These are phyloP conservation scores for Caenorhabditis inopinata DNA, from an alignment of 1,140 invertebrate genomes.

Conservation along the genomic window DNA sequence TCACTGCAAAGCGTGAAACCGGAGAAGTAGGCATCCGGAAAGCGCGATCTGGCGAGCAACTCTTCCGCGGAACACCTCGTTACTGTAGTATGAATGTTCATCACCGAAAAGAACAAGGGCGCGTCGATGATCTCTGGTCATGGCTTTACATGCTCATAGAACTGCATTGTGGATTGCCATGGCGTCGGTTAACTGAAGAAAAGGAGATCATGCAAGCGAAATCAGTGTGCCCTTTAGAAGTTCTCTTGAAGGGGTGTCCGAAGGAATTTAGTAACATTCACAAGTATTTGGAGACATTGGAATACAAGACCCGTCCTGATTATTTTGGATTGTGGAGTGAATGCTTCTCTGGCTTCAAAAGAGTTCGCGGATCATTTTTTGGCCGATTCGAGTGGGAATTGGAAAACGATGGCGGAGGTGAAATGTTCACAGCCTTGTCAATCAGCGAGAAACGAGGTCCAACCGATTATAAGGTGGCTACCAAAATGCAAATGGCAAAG, in stretches of 20 bases:
- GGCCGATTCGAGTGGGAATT: constrained; percentile 48
- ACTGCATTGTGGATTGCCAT: constrained; percentile 55
- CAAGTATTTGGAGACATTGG: constrained; percentile 49
- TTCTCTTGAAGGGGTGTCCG: constrained; percentile 47
- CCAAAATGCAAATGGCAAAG: constrained; percentile 2
- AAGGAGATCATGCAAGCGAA: constrained; percentile 43
- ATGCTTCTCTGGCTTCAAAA: constrained; percentile 41
- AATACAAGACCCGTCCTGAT: constrained; percentile 53
- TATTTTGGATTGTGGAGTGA: constrained; percentile 52
- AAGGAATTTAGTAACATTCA: constrained; percentile 49
- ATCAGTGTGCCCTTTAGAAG: not conserved
- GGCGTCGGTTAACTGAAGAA: constrained; percentile 50
- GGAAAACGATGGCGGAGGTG: constrained; percentile 8
- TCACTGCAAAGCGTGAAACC: constrained; percentile 33
- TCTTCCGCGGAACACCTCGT: constrained; percentile 57
- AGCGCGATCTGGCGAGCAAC: constrained; percentile 47
- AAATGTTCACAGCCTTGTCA: constrained; percentile 35
- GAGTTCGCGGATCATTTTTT: constrained; percentile 42
- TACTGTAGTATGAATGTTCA: constrained; percentile 58
- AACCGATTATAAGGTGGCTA: constrained; percentile 4
- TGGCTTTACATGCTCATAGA: constrained; percentile 61
- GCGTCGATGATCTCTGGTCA: constrained; percentile 59
- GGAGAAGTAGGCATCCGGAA: constrained; percentile 39
- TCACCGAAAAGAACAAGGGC: constrained; percentile 56
- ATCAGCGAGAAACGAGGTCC: constrained; percentile 43